Evolutionary conservation across 1,140 invertebrate species (phyloP).

Genomic region (Maconellicoccus hirsutus): DNA sequence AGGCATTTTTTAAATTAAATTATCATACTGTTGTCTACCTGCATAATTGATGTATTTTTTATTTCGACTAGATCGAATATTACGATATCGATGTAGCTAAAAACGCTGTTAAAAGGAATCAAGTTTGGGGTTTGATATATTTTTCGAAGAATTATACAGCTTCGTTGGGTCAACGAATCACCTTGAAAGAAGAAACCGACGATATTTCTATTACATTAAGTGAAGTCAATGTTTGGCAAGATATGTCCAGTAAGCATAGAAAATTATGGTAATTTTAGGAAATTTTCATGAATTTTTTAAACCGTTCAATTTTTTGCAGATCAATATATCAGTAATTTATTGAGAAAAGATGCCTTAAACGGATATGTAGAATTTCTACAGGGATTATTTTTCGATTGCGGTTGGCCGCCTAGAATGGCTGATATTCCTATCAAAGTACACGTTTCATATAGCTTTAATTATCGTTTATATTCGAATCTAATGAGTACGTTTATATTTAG

Average conservation of each 20-base stretch:
- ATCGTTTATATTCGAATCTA: background rate
- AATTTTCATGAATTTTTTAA: background rate
- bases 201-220: slow-evolving; percentile 43
- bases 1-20: background rate
- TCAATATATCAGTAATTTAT: slow-evolving; percentile 32
- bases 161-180: slow-evolving; percentile 43
- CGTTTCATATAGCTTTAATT: no score
- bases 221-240: slow-evolving; percentile 52
- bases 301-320: slow-evolving; percentile 27
- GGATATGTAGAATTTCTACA: slow-evolving; percentile 31
- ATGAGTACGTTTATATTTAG: slow-evolving; percentile 26
- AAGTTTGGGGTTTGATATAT: slow-evolving; percentile 55
- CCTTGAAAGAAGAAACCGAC: slow-evolving; percentile 39
- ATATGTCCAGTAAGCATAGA: slow-evolving; percentile 51
- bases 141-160: slow-evolving; percentile 63
- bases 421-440: slow-evolving; percentile 32
- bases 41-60: background rate
- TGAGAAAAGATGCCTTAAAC: slow-evolving; percentile 30
- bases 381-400: slow-evolving; percentile 31
- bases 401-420: slow-evolving; percentile 29
- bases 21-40: background rate
- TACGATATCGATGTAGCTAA: slow-evolving; percentile 44
- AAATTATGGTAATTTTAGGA: background rate
- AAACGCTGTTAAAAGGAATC: slow-evolving; percentile 45
- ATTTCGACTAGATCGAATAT: slow-evolving; percentile 40